Evolutionary conservation across 2,797 vertebrate genomes (phyloP).

Genomic region (Rhinatrema bivittatum): DNA sequence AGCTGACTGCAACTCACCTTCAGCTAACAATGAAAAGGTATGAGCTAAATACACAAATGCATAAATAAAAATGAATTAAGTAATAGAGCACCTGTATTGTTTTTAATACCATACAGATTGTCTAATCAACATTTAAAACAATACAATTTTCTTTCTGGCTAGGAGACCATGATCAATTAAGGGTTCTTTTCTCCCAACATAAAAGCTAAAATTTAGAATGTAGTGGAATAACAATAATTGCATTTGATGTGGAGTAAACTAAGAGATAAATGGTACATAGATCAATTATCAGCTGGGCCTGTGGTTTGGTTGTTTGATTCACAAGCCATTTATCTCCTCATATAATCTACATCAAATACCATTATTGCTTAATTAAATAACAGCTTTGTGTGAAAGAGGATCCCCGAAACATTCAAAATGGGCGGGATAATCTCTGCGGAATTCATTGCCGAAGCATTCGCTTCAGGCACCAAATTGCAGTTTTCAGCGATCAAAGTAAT

Average conservation of each 20-base stretch:
- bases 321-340: conserved; percentile 1
- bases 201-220: conserved; percentile 1
- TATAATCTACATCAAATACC: conserved; percentile 17
- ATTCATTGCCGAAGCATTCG: neutral
- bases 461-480: neutral
- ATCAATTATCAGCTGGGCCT: conserved; percentile 2
- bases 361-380: conserved; percentile 7
- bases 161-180: too few species aligned
- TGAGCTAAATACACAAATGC: neutral
- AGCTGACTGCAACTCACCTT: neutral
- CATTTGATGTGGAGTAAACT: conserved; percentile 18
- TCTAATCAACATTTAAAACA: too few species aligned
- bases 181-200: too few species aligned
- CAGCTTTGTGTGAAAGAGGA: neutral
- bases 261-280: neutral
- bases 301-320: conserved; percentile 4
- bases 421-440: neutral
- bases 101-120: too few species aligned
- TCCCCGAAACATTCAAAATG: neutral
- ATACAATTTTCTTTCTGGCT: too few species aligned
- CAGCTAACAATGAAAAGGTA: too few species aligned
- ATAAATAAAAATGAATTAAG: too few species aligned
- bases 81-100: too few species aligned
- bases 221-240: conserved; percentile 18
- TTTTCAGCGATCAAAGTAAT: neutral